Evolutionary conservation across 2,888 invertebrate species (phyloP), one percentile per base, ranked within the genome.

Genomic region (Frankliniella fusca): DNA sequence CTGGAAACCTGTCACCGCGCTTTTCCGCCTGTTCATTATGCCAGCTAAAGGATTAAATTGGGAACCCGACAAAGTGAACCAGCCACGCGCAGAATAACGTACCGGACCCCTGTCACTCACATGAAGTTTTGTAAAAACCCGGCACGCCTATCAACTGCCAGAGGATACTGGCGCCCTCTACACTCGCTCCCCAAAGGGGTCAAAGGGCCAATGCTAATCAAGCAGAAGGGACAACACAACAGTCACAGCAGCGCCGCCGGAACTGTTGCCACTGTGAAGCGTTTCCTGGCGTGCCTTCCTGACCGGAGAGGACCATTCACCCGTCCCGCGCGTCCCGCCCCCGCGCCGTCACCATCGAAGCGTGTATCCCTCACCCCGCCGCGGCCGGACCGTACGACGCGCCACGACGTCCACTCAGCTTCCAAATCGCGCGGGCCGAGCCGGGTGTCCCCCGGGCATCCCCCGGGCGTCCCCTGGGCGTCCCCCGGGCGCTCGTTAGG

Each of bases 261-360:
- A 61, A 61, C 61, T 61, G n/a, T 18, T 61, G n/a, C n/a, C 61
- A n/a, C 15, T 18, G 61, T 61, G 61, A 61, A 61, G 18, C n/a
- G 61, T 61, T 61, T 61, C 61, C 61, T 61, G 61, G n/a, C n/a
- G 61, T 18, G 61, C 61, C 61, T 61, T 61, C 61, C 61, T 61
- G 61, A 1, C 54, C 61, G 61, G 61, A 38, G 38, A 5, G 38
- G 38, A 38, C 38, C 38, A 38, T 38, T n/a, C 61, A n/a, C 61
- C 61, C 61, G 15, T n/a, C 54, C 50, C 50, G 10, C 50, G 50
- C 50, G n/a, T n/a, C n/a, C 54, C 54, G 54, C 54, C 54, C 54
- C 2, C 54, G 8, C 54, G 54, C 15, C 54, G 54, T 15, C 54
- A 38, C 38, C 38, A 38, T 38, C 38, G 38, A 38, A 54, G 54